Base-by-base conservation (phyloP, 2,888 invertebrate genomes). In the Meliscaeva auricollis region DNA sequence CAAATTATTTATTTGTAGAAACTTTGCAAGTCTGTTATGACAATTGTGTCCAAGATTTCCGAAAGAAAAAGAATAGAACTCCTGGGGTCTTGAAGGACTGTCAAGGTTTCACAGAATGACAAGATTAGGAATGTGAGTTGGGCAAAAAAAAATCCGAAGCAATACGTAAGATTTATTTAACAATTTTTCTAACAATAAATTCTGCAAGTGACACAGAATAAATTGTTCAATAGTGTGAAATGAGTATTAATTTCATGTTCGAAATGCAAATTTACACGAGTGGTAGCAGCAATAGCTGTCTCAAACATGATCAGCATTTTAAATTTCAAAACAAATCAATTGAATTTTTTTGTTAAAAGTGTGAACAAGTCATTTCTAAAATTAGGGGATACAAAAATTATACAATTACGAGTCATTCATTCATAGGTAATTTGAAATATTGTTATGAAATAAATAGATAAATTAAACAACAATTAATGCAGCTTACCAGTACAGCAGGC, bases 141-240 rank as follows among this genome's bases (percentile, higher is more conserved):
- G 9, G 3, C 6, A 35, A 38, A 38, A 2, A 38, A 38, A 38
- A 38, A 38, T 3, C 0, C 7, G 11, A 38, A 38, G 13, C 38
- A 38, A 9, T 9, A 9, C 7, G 35, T n/a, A n/a, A n/a, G n/a
- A 26, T 26, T 3, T 26, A 26, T 26, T 26, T n/a, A 35, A 3
- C 3, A 35, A 35, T 35, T 38, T 13, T 38, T 38, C 38, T 9
- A 56, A 56, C 15, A 32, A 32, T 30, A 11, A 11, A 32, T 17
- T n/a, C n/a, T n/a, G n/a, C n/a, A n/a, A n/a, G 5, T 35, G 32
- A 35, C 56, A 32, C 11, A 17, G 9, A 56, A 35, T 17, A 56
- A 17, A 56, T 56, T 56, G 56, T 56, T 35, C 15, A 56, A 35
- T 9, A 13, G 56, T 56, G 56, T 56, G 56, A 56, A 56, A 56